A percentile compares a stretch with the other conserved stretches of the same genome.
phyloP scores from a whole-genome alignment of 2,113 vertebrate species.

The Cettia cetti region DNA sequence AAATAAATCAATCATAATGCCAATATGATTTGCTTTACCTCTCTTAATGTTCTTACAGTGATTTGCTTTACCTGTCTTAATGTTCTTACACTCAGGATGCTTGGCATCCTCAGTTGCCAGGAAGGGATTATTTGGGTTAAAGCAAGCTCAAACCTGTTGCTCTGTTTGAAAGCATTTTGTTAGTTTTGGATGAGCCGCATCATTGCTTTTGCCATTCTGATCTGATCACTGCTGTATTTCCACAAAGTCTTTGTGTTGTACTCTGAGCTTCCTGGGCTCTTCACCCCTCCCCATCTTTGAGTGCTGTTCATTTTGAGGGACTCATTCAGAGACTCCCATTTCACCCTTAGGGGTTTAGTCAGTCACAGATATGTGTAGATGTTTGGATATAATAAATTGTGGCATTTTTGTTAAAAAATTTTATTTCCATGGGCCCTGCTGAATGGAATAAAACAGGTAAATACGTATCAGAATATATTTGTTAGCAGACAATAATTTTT shows the following conservation, averaged over 20 bases:
- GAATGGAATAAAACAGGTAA: neutral
- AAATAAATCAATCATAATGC: neutral
- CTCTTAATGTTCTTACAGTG: neutral
- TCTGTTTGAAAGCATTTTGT: neutral
- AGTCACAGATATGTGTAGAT: neutral
- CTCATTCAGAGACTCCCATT: accelerated
- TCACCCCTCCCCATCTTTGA: neutral
- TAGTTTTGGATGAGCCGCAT: neutral
- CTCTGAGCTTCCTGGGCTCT: neutral
- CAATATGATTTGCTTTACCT: neutral
- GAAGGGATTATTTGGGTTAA: neutral
- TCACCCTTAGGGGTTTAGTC: neutral
- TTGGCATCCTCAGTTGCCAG: neutral
- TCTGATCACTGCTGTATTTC: neutral
- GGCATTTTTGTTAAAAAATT: neutral
- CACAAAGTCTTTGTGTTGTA: neutral
- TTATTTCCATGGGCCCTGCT: neutral
- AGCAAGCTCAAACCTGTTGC: neutral
- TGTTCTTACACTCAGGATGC: neutral
- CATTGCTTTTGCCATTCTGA: neutral
- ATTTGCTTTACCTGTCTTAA: neutral
- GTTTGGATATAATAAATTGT: neutral
- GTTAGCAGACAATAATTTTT: neutral
- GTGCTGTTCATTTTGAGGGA: neutral
- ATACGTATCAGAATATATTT: neutral